These are phyloP conservation scores for Chelonus insularis DNA, from an alignment of 1,140 invertebrate species.

Conservation along the genomic window DNA sequence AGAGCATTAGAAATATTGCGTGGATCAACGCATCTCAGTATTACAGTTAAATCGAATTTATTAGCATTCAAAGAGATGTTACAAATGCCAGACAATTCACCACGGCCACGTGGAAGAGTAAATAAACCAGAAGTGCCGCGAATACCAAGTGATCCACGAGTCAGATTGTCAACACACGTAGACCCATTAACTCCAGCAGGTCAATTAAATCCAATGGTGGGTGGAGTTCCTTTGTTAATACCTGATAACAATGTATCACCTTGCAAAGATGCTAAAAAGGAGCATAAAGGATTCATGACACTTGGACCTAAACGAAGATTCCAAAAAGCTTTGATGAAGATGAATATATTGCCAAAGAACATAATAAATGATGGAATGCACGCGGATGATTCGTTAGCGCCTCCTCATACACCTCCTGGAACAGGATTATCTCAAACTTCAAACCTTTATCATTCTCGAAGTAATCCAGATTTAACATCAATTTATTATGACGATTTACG, in stretches of 20 bases:
- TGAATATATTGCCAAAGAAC: constrained; percentile 89
- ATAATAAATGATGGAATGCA: constrained; percentile 70
- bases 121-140: constrained; percentile 64
- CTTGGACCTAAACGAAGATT: constrained; percentile 80
- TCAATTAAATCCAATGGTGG: constrained; percentile 50
- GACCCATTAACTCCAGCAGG: constrained; percentile 52
- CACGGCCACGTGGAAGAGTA: constrained; percentile 67
- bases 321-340: constrained; percentile 87
- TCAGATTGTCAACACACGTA: constrained; percentile 66
- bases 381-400: constrained; percentile 61
- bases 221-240: constrained; percentile 49
- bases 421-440: constrained; percentile 53
- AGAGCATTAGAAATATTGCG: constrained; percentile 90
- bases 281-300: constrained; percentile 85
- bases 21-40: constrained; percentile 92
- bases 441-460: constrained; percentile 80
- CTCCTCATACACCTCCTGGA: constrained; percentile 57
- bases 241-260: constrained; percentile 53
- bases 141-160: constrained; percentile 68
- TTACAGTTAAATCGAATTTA: constrained; percentile 97
- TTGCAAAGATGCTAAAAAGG: constrained; percentile 67
- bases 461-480: constrained; percentile 87
- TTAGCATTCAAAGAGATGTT: constrained; percentile 85
- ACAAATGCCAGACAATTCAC: constrained; percentile 81
- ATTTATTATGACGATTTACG: constrained; percentile 74